Base-by-base conservation (phyloP, 2,888 invertebrate species). In the Dendrolimus houi region DNA sequence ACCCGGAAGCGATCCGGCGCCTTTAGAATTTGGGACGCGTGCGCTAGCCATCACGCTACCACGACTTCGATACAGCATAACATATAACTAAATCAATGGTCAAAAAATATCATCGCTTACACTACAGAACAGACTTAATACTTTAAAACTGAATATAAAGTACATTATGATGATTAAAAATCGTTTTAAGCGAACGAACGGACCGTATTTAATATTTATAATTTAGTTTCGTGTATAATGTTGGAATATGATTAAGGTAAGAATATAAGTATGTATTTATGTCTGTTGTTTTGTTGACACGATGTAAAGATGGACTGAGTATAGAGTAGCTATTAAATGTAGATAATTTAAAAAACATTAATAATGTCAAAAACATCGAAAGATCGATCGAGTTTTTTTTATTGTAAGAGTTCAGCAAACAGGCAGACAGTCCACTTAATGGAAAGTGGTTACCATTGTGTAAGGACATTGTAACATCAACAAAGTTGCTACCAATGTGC, bases 191-290 rank as follows among this genome's bases (percentile, higher is more conserved):
- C 66, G 69, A 56, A 64, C 69, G 62, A 62, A 62, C 58, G 63
- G 65, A 64, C 67, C 67, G 55, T 59, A 62, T 68, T 78, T 84
- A 83, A 84, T 85, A 81, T 81, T 80, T 75, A 85, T 85, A 76
- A 84, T 84, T 79, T 79, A 63, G 69, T 71, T 64, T 62, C 60
- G 60, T 60, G 59, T 60, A 61, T 65, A 59, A 61, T 64, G 63
- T 66, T 56, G 60, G 65, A 63, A 69, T 74, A 72, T 77, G 63
- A 75, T 75, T 69, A 74, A 64, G 53, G 59, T 63, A 55, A 52
- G 52, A 52, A 54, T 52, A 57, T 54, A 40, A 41, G 14, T 54
- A n/a, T 57, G 47, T 58, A 58, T 54, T 42, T 58, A 61, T 62
- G 55, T 69, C 58, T 60, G 58, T 55, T 67, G 55, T 64, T 65